Conservation (phyloP, 2,888 invertebrate species). For the Agrotis puta region DNA sequence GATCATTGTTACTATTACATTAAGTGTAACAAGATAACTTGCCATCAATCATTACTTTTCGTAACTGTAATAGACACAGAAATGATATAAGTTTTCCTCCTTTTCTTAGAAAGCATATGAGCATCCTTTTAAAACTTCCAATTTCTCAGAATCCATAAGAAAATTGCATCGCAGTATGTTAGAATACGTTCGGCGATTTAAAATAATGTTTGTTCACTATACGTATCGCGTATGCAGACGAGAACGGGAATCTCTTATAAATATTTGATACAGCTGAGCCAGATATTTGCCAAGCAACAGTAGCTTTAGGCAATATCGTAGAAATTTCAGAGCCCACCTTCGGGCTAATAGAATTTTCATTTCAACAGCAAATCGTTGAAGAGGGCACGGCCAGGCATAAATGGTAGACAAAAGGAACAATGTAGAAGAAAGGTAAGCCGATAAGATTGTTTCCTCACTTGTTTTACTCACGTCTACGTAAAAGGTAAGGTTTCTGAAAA, state of each 20-base stretch:
- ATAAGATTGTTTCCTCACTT: constrained; percentile 59
- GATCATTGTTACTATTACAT: constrained; percentile 1
- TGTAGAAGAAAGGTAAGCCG: constrained; percentile 43
- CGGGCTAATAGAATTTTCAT: constrained; percentile 81
- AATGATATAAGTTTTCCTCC: not conserved
- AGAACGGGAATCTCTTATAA: constrained; percentile 82
- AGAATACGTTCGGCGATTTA: constrained; percentile 71
- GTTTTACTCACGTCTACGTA: constrained; percentile 51
- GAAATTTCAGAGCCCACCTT: constrained; percentile 72
- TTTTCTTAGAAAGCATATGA: constrained; percentile 6
- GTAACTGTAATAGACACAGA: not conserved
- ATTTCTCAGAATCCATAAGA: constrained; percentile 58
- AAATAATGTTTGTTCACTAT: constrained; percentile 74
- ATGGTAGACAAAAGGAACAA: constrained; percentile 63
- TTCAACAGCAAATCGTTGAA: constrained; percentile 76
- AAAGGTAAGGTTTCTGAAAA: constrained; percentile 40
- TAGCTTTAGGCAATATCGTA: constrained; percentile 73
- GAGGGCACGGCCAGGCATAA: constrained; percentile 57
- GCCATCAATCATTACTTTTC: constrained; percentile 8
- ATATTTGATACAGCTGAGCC: constrained; percentile 82
- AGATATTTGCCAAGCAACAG: constrained; percentile 76
- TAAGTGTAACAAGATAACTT: not conserved
- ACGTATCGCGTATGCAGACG: constrained; percentile 75
- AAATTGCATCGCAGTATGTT: constrained; percentile 71
- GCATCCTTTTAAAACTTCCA: constrained; percentile 28